Conservation (phyloP, 2,113 vertebrate species). For the Odontophorus gujanensis region DNA sequence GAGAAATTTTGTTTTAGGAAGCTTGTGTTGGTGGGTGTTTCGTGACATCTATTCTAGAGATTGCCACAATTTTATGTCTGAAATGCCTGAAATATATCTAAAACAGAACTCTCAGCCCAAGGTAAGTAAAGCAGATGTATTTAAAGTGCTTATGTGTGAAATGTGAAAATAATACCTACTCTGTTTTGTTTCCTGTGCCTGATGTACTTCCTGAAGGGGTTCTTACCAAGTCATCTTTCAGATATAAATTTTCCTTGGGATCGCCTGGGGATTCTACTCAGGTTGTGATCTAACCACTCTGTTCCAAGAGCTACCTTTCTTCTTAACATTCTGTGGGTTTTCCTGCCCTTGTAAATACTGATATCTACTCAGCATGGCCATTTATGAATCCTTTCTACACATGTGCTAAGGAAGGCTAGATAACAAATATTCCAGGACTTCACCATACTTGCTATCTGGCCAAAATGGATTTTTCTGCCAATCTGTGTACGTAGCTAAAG, state of each 20-base stretch:
- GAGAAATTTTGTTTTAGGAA: neutral
- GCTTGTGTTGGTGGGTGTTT: neutral
- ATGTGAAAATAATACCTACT: neutral
- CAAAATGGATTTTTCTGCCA: neutral
- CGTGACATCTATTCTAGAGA: neutral
- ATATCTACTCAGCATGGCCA: neutral
- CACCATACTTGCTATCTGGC: neutral
- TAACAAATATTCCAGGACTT: neutral
- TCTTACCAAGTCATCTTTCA: neutral
- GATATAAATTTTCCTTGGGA: neutral
- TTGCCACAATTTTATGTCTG: neutral
- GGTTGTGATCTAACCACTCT: neutral
- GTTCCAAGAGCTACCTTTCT: neutral
- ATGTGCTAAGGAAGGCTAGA: accelerated
- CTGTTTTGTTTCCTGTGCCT: accelerated
- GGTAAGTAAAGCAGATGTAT: neutral
- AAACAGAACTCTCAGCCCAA: neutral
- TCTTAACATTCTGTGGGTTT: neutral
- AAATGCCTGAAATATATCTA: neutral
- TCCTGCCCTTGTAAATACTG: accelerated
- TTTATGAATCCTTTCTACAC: neutral
- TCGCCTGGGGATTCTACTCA: neutral
- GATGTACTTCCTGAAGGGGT: neutral
- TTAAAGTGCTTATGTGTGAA: neutral
- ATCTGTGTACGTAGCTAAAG: neutral